phyloP scores from a whole-genome alignment of 2,888 invertebrate species.

The Pyrocoelia pectoralis region DNA sequence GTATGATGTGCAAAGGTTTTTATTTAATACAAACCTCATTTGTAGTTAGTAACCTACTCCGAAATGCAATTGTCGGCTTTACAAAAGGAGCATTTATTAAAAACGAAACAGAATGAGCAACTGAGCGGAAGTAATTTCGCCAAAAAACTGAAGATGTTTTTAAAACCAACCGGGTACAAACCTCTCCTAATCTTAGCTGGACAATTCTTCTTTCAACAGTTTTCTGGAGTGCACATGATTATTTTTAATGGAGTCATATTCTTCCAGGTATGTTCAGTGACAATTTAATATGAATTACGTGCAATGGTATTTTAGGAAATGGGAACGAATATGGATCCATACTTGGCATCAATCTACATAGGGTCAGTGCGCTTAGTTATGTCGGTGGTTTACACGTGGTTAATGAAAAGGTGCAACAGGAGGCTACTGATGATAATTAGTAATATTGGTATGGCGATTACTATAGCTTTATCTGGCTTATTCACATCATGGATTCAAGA shows the following conservation, averaged over 20 bases:
- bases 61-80: slow-evolving; percentile 63
- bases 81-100: slow-evolving; percentile 63
- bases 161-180: slow-evolving; percentile 67
- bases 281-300: too few relatives aligned
- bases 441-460: slow-evolving; percentile 64
- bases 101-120: slow-evolving; percentile 54
- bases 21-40: slow-evolving; percentile 16
- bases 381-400: slow-evolving; percentile 65
- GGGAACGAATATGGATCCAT: slow-evolving; percentile 62
- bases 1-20: neutral
- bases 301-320: slow-evolving; percentile 57
- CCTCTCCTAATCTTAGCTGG: slow-evolving; percentile 65
- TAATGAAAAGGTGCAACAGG: slow-evolving; percentile 63
- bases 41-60: slow-evolving; percentile 58
- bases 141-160: slow-evolving; percentile 58
- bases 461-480: slow-evolving; percentile 65
- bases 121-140: slow-evolving; percentile 50
- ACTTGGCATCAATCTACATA: slow-evolving; percentile 64
- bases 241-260: slow-evolving; percentile 68
- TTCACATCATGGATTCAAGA: slow-evolving; percentile 62
- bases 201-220: slow-evolving; percentile 67
- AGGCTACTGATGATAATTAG: slow-evolving; percentile 64
- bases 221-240: slow-evolving; percentile 68
- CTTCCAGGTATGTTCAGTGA: slow-evolving; percentile 59
- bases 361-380: slow-evolving; percentile 65